Base-by-base conservation (phyloP, 92 coral and sea anemone genomes). In the Epizoanthus fatuus region DNA sequence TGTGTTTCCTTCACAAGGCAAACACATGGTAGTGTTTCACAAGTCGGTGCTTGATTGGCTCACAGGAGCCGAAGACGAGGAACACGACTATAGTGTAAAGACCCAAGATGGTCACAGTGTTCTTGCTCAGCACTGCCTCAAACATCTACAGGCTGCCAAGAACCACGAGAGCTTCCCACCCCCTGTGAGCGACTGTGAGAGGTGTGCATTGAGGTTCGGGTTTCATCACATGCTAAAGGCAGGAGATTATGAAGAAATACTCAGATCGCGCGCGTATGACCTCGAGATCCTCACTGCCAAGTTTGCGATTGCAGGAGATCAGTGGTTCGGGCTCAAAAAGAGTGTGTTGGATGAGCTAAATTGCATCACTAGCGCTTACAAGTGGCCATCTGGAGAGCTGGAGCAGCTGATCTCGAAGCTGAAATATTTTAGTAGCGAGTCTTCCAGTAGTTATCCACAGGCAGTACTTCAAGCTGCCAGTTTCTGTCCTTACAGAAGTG, bases 31-130 rank as follows among this genome's bases (percentile, higher is more conserved):
- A 7, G 89, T 66, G 9, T 85, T 75, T 29, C 89, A 85, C 84
- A 85, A 76, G 44, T 85, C 89, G 8, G 25, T 85, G 53, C 17
- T 25, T 16, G 89, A 85, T 35, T 85, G 89, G 89, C 65, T 85
- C 14, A 62, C 17, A 4, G 72, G 17, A 5, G 47, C 12, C 14
- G 84, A 71, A 13, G 22, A 65, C 12, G 56, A 76, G 35, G 75
- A 35, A 17, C 89, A 85, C 14, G n/a, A 37, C 11, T 85, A 62
- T 38, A 65, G 63, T 49, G 52, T 76, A 32, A 51, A 25, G 12
- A 20, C 11, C 5, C 37, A 19, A 4, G 54, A 19, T 53, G 89
- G 89, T 25, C 63, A 75, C 37, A 38, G 81, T 7, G 39, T 76
- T 42, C 55, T 76, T 13, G 81, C 81, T 12, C 69, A 54, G 0